Base-by-base conservation (phyloP, 2,888 invertebrate genomes). In the Pristionchus exspectatus region DNA sequence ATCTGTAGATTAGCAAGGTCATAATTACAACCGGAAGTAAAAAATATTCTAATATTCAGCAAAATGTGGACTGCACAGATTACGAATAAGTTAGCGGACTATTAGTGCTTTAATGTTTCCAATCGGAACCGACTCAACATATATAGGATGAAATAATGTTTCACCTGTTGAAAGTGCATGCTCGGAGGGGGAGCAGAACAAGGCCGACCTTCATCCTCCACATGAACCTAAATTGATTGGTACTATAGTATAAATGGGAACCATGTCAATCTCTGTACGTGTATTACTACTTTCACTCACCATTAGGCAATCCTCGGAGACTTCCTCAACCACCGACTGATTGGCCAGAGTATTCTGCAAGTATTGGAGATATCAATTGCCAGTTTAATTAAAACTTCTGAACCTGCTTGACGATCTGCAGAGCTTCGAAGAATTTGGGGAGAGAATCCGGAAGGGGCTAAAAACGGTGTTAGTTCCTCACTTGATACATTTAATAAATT, bases 341-440 rank as follows among this genome's bases (percentile, higher is more conserved):
- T 14, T 18, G 7, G 74, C 74, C 9, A 77, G 74, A 44, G 74
- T 24, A 30, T 77, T 77, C 74, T 77, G 24, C 10, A 18, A 10
- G 10, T 14, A 10, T 30, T 33, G 21, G 18, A 5, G 0, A 12
- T 21, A 16, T 30, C 21, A 44, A 9, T 21, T 16, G 2, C 24
- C 18, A 24, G 38, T 1, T 77, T 38, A 5, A 24, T 18, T 14
- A 0, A 77, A 38, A 33, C 24, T n/a, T 2, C 24, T 1, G 2
- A 30, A 77, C 74, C 74, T 77, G 74, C 44, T 77, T 77, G 7
- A 77, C 74, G 24, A 77, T 9, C 74, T 77, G 74, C 2, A 77
- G 74, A 10, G 74, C 74, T 21, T 77, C 30, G 74, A 77, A 77
- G 74, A 18, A 77, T 44, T 44, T 77, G 44, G 74, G 74, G 2